Conservation (phyloP, 2,113 vertebrate genomes). For the Pantherophis guttatus region DNA sequence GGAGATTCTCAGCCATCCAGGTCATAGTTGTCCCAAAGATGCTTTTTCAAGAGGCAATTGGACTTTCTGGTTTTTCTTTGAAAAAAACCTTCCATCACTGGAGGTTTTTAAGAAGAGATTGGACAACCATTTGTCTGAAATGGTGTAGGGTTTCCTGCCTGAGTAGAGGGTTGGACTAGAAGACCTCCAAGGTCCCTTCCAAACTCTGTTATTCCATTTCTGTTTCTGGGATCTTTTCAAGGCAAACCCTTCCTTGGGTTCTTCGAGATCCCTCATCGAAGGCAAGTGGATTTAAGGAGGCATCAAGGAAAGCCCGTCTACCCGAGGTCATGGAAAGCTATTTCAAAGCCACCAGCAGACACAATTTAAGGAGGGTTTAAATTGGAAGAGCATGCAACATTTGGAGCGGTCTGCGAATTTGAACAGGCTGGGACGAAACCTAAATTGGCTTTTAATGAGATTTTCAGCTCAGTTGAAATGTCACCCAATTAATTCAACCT, state of each 20-base stretch:
- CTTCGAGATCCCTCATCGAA: background rate
- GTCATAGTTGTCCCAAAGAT: too few species aligned
- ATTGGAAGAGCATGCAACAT: background rate
- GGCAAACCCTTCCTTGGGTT: background rate
- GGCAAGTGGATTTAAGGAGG: too few species aligned
- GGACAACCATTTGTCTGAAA: too few species aligned
- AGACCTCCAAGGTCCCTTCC: background rate
- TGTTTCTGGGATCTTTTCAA: background rate
- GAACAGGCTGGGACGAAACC: background rate
- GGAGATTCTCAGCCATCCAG: too few species aligned
- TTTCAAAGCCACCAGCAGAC: background rate
- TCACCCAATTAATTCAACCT: background rate
- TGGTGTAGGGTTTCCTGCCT: too few species aligned
- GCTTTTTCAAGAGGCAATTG: too few species aligned
- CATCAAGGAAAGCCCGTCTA: background rate
- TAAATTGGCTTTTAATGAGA: background rate
- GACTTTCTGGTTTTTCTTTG: too few species aligned
- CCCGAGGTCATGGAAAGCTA: background rate
- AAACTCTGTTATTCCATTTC: background rate
- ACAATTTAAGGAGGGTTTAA: background rate
- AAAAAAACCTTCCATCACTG: too few species aligned
- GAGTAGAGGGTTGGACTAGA: too few species aligned
- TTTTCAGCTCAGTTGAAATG: background rate
- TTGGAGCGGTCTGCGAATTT: background rate
- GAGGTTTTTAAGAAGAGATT: background rate